These are phyloP conservation scores for Macroglossus sobrinus DNA, from an alignment of 2,113 vertebrate genomes.

Conservation along the genomic window DNA sequence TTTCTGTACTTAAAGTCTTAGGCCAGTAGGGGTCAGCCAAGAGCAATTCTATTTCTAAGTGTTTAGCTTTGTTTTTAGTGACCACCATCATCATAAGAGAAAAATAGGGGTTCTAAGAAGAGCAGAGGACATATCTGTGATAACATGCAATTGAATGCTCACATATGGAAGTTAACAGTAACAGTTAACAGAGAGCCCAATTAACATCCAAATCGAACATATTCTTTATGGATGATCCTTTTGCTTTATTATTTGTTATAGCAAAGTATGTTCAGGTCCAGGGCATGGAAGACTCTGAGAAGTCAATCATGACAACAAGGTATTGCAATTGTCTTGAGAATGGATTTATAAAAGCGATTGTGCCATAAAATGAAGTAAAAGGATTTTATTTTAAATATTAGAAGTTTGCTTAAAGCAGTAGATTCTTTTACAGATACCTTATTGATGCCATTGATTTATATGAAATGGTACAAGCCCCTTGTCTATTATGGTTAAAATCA, in stretches of 20 bases:
- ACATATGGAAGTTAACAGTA: neutral
- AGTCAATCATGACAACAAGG: neutral
- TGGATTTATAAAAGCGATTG: neutral
- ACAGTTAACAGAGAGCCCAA: neutral
- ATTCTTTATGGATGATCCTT: neutral
- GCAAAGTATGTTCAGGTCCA: neutral
- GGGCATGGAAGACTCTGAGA: neutral
- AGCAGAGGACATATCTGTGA: neutral
- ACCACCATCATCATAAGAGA: neutral
- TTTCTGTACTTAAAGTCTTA: neutral
- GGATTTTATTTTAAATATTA: neutral
- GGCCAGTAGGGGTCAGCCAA: constrained; percentile 56
- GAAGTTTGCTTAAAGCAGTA: neutral
- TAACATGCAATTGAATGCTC: neutral
- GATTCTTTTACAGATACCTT: neutral
- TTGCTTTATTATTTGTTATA: neutral
- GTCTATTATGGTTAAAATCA: neutral
- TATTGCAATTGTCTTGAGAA: neutral
- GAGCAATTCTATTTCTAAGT: neutral
- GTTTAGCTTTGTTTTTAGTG: neutral
- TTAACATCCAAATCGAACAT: neutral
- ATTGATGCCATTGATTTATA: neutral
- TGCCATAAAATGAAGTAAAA: neutral
- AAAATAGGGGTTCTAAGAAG: neutral
- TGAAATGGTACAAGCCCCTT: neutral